Evolutionary conservation across 2,888 invertebrate species (phyloP).

Genomic region (Penaeus monodon): DNA sequence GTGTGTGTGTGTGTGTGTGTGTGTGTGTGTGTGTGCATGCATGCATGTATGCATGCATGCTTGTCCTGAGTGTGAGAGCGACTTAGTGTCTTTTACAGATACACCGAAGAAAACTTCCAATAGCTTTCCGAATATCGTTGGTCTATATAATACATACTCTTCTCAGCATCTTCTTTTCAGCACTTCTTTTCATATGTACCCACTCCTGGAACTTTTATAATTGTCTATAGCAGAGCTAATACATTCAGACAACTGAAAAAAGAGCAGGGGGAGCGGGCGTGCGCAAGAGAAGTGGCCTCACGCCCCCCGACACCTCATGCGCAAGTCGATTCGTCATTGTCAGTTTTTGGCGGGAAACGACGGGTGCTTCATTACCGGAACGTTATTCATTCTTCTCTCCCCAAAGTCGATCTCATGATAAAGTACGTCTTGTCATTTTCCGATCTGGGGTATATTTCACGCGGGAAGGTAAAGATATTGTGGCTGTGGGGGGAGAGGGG

Average conservation of each 20-base stretch:
- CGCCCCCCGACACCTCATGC: not conserved
- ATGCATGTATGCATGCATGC: too few relatives aligned
- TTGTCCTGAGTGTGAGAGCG: too few relatives aligned
- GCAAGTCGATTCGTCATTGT: constrained; percentile 42
- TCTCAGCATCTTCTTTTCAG: too few relatives aligned
- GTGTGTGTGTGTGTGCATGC: too few relatives aligned
- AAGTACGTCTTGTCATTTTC: constrained; percentile 48
- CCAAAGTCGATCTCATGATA: constrained; percentile 51
- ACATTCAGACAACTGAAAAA: not conserved
- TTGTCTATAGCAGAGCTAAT: not conserved
- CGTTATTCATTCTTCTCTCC: constrained; percentile 49
- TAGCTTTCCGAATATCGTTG: too few relatives aligned
- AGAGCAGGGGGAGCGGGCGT: not conserved
- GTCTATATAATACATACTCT: too few relatives aligned
- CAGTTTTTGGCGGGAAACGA: constrained; percentile 37
- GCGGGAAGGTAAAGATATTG: constrained; percentile 35
- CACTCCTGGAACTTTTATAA: too few relatives aligned
- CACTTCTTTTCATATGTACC: too few relatives aligned
- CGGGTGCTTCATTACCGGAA: constrained; percentile 43
- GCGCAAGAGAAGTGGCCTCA: not conserved
- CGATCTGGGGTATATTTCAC: constrained; percentile 45
- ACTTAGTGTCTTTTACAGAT: too few relatives aligned
- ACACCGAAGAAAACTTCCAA: too few relatives aligned
- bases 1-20: not conserved
- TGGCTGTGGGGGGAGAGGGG: not conserved